A percentile compares a stretch with the other conserved stretches of the same genome.
Conservation (phyloP, 2,113 vertebrate genomes). For the Acrocephalus kingi region DNA sequence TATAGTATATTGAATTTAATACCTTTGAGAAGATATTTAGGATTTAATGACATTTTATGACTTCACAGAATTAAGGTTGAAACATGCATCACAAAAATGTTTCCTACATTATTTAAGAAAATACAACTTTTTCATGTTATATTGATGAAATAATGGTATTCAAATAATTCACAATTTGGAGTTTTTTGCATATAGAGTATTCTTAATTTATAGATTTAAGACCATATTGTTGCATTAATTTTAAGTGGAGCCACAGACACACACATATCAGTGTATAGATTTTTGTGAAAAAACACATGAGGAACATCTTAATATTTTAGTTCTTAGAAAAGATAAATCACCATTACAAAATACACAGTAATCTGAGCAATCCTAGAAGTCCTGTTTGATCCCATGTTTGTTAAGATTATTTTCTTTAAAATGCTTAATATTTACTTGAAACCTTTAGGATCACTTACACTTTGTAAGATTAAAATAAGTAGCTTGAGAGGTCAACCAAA, state of each 20-base stretch:
- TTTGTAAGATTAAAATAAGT: background rate
- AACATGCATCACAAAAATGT: background rate
- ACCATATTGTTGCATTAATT: background rate
- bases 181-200: background rate
- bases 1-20: background rate
- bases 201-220: slow-evolving; percentile 8
- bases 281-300: background rate
- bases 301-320: background rate
- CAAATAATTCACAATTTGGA: slow-evolving; percentile 19
- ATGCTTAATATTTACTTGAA: background rate
- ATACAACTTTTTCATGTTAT: background rate
- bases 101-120: slow-evolving; percentile 37
- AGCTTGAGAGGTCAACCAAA: background rate
- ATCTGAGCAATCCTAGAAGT: background rate
- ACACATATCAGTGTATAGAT: background rate
- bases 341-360: background rate
- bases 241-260: background rate
- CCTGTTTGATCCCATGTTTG: background rate
- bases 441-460: background rate
- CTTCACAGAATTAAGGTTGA: slow-evolving; percentile 15
- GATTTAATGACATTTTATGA: background rate
- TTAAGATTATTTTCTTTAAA: background rate
- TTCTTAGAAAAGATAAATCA: background rate
- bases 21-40: slow-evolving; percentile 15
- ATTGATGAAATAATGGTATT: background rate